Conservation (phyloP, 2,888 invertebrate species). For the Andrena bicolor region DNA sequence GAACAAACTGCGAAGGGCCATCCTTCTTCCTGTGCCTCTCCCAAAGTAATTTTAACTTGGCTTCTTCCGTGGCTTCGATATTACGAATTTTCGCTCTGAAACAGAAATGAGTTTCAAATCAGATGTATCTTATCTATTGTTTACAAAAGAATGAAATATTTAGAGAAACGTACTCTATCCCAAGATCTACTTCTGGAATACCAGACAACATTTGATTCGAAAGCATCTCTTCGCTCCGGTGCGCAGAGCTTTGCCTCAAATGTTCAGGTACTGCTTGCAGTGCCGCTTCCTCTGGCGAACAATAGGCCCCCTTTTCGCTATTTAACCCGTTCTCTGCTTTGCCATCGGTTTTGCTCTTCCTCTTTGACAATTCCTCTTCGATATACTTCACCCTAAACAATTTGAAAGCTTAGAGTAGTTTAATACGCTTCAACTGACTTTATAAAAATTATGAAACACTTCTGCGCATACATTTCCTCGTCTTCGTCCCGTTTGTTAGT, state of each 20-base stretch:
- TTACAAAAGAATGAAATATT: constrained; percentile 2
- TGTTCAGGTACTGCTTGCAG: constrained; percentile 95
- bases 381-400: constrained; percentile 91
- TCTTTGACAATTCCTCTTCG: constrained; percentile 94
- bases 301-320: constrained; percentile 87
- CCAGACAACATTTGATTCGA: constrained; percentile 99
- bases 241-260: constrained; percentile 93
- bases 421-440: constrained; percentile 5
- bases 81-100: constrained; percentile 97
- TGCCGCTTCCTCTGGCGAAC: constrained; percentile 96
- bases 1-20: constrained; percentile 97
- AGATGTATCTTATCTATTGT: not conserved
- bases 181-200: constrained; percentile 99
- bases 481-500: constrained; percentile 99
- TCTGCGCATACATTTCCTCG: constrained; percentile 94
- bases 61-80: constrained; percentile 99
- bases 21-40: constrained; percentile 97
- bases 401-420: not conserved
- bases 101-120: constrained; percentile 34
- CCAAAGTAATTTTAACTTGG: constrained; percentile 96
- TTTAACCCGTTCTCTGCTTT: constrained; percentile 78
- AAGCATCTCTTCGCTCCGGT: constrained; percentile 98
- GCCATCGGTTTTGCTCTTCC: constrained; percentile 89
- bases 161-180: constrained; percentile 91
- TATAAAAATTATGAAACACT: not conserved